phyloP scores from a whole-genome alignment of 2,113 vertebrate species.

The Echinops telfairi region DNA sequence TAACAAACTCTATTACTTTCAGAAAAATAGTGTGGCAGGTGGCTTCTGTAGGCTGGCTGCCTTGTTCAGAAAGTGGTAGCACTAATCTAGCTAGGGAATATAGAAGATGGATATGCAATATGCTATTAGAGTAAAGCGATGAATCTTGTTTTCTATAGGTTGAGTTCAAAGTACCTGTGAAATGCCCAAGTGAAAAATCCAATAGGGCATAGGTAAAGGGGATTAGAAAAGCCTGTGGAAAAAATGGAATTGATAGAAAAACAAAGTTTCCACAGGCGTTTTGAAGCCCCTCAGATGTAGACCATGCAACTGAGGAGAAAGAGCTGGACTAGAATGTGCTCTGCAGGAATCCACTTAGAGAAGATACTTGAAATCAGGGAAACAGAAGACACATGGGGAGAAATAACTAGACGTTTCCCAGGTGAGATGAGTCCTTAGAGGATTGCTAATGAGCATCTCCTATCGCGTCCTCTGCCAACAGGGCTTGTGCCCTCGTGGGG shows the following conservation, averaged over 20 bases:
- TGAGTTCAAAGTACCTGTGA: neutral
- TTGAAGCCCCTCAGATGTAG: no score
- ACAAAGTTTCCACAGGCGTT: no score
- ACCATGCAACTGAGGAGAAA: neutral
- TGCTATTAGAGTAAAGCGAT: neutral
- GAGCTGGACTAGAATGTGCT: neutral
- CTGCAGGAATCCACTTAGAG: neutral
- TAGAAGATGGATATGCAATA: neutral
- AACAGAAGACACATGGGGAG: neutral
- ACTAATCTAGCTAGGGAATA: neutral
- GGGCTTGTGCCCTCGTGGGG: neutral
- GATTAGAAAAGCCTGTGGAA: no score
- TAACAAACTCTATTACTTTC: neutral
- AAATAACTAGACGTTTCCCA: neutral
- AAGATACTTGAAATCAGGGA: neutral
- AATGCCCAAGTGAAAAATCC: neutral
- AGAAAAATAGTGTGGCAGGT: neutral
- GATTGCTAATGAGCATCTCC: neutral
- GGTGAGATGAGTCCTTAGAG: neutral
- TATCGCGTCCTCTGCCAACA: neutral
- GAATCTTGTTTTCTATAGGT: neutral
- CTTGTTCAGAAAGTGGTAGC: neutral
- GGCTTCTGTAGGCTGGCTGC: neutral
- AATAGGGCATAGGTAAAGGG: neutral
- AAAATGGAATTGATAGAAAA: no score